A percentile compares a stretch with the other conserved stretches of the same genome.
Conservation (phyloP, 2,113 vertebrate genomes). For the Dasyurus viverrinus region DNA sequence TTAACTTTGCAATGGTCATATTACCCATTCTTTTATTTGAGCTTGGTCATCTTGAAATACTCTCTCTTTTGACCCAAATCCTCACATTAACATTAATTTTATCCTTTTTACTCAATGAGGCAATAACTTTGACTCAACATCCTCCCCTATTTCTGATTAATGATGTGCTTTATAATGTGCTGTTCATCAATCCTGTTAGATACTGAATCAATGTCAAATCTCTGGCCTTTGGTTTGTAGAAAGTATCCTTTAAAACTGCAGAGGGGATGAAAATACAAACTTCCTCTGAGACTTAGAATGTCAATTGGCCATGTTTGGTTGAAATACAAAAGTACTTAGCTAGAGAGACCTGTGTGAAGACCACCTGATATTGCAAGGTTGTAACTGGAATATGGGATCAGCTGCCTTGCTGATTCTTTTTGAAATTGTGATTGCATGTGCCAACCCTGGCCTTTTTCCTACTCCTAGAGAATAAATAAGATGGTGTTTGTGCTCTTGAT, state of each 20-base stretch:
- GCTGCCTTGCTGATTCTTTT: not conserved
- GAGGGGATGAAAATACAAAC: not conserved
- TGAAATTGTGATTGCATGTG: not conserved
- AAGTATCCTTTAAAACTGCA: conserved; percentile 32
- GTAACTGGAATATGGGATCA: not conserved
- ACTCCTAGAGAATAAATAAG: not conserved
- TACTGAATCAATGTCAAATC: rapidly evolving
- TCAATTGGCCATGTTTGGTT: conserved; percentile 16
- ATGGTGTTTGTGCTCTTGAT: not conserved
- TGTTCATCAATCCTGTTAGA: not conserved
- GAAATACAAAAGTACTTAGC: not conserved
- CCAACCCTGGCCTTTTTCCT: not conserved
- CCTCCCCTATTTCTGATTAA: not conserved
- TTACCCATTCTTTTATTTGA: not conserved
- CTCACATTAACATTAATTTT: not conserved
- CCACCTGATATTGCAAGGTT: not conserved
- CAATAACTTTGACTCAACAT: not conserved
- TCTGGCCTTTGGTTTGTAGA: not conserved
- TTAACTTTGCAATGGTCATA: not conserved
- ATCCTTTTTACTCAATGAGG: not conserved
- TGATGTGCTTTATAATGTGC: not conserved
- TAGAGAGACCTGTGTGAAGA: not conserved
- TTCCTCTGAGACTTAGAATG: not conserved
- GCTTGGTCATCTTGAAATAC: not conserved
- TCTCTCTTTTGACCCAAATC: not conserved